Conservation (phyloP, 1,140 invertebrate species). For the Ceratina japonica region DNA sequence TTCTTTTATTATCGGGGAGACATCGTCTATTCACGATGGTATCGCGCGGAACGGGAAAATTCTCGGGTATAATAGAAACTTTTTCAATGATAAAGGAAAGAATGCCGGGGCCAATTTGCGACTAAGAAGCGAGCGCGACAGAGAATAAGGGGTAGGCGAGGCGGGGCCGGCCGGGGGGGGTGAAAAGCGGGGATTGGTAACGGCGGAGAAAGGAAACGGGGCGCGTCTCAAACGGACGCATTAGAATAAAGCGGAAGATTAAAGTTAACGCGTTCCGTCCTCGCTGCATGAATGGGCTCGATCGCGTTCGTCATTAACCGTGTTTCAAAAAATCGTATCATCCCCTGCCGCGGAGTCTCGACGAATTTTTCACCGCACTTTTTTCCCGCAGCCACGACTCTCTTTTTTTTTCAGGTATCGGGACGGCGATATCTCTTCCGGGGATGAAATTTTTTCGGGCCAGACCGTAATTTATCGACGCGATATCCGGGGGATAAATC, state of each 20-base stretch:
- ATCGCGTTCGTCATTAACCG: constrained; percentile 14
- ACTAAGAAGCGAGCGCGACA: constrained; percentile 33
- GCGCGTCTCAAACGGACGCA: constrained; percentile 27
- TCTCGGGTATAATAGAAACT: constrained; percentile 42
- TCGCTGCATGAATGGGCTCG: constrained; percentile 11
- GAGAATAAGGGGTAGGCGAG: background rate
- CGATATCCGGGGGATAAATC: constrained; percentile 16
- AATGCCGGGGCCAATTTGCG: constrained; percentile 45
- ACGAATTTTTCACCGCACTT: background rate
- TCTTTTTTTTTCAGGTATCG: background rate
- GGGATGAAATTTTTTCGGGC: background rate
- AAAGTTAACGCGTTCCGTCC: constrained; percentile 29
- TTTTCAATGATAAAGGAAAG: constrained; percentile 52
- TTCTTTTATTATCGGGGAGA: constrained; percentile 55
- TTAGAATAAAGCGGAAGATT: constrained; percentile 40
- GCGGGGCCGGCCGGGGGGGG: too few species aligned
- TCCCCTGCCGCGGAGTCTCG: too few species aligned
- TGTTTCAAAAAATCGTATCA: background rate
- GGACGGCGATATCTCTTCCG: background rate
- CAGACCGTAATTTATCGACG: constrained; percentile 23
- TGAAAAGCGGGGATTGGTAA: too few species aligned
- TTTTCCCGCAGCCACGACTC: too few species aligned
- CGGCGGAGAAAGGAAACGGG: constrained; percentile 1
- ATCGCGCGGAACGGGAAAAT: constrained; percentile 50
- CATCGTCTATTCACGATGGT: constrained; percentile 45